Base-by-base conservation (phyloP, 2,113 vertebrate species). In the Prunella fulvescens region DNA sequence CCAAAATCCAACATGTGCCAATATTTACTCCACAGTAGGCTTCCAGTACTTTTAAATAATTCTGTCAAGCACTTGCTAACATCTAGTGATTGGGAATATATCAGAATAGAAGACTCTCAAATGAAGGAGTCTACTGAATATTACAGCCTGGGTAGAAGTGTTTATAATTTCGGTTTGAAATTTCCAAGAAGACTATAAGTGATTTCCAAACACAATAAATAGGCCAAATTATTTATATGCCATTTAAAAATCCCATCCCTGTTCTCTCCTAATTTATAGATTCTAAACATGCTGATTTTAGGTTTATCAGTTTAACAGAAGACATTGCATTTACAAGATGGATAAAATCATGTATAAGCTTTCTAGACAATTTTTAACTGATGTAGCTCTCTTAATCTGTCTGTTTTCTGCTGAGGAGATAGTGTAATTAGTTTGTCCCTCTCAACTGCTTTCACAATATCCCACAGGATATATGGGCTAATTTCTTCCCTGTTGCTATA, bases 351-450 rank as follows among this genome's bases (percentile, higher is more conserved):
- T 2, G 3, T 37, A 15, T 45, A 51, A 54, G 40, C 14, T 90
- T 91, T 80, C n/a, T 74, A 76, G 79, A 88, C 40, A 78, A 69
- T 78, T 95, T 90, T 64, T 88, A 67, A 88, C 69, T 64, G n/a
- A 72, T 92, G 26, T 51, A 86, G 37, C n/a, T 74, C 31, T 92
- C 78, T 42, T 94, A 84, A 92, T 93, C 80, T 81, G 23, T 40
- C 70, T 88, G 23, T 74, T 92, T 96, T 95, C n/a, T 88, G 44
- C 72, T 33, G 57, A 94, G 64, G 48, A 94, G 93, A 84, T 67
- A 74, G 64, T 53, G 48, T 94, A 97, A 97, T 97, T 95, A 96
- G 65, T 95, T 96, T 94, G 92, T 96, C 92, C 74, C 90, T 96
- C 80, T 90, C 88, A 93, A 83, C 60, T 61, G n/a, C 70, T 94